Evolutionary conservation across 2,888 invertebrate genomes (phyloP), one percentile per base, ranked within the genome.

Genomic region (Sarcophaga subvicina): DNA sequence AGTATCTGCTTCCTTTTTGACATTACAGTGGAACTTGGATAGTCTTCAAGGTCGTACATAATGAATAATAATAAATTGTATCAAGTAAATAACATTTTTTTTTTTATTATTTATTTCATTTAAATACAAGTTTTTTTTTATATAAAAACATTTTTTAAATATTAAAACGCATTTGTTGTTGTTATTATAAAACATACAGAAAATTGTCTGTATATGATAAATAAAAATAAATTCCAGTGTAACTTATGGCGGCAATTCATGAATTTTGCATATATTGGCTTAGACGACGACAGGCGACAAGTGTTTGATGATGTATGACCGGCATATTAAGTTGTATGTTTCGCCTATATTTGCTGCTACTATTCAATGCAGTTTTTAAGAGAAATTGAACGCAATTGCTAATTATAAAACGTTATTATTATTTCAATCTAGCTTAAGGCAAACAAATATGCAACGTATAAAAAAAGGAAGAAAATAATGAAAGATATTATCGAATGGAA

Each of bases 101-200:
- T 27, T 37, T 37, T 1, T 37, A 37, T 37, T 37, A 37, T 6
- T 37, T 27, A 79, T 70, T 49, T n/a, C 14, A 47, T 14, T 22
- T 79, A 49, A 25, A 62, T 22, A 78, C 4, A 2, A 37, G 37
- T 37, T 54, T 54, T 49, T 54, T 49, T 49, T 54, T 49, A 66
- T 47, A 62, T 1, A 63, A 73, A 14, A 67, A 54, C 54, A 45
- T 20, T 45, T 82, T 14, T 82, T 14, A 64, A 59, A 17, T 70
- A 64, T 76, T 70, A 76, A 82, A 76, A 76, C 64, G 82, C 63
- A 64, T 69, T 82, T 82, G 37, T 70, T 59, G 63, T 76, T 37
- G 2, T 37, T 54, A 14, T 54, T 66, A 64, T 70, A 71, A 70
- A 54, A 66, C 12, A 62, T 17, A 72, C n/a, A 63, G 71, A 54